A percentile compares a stretch with the other conserved stretches of the same genome.
Conservation (phyloP, 2,113 vertebrate species). For the Indicator maculatus region DNA sequence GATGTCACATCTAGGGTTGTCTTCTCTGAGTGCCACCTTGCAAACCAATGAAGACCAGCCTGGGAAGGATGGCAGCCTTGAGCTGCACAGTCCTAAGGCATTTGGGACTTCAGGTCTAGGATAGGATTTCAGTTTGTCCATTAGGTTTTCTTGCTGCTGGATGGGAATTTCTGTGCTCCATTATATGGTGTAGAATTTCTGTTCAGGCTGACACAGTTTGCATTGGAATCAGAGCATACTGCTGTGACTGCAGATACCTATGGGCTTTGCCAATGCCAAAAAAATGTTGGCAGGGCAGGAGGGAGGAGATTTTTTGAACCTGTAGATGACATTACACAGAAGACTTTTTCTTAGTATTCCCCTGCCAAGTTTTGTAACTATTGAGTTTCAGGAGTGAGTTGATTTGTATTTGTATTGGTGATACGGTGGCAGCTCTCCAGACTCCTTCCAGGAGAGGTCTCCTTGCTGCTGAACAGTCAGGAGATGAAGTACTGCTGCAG, state of each 20-base stretch:
- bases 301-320: background rate
- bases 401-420: background rate
- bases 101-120: background rate
- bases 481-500: background rate
- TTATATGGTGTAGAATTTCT: background rate
- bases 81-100: fast-evolving
- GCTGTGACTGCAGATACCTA: background rate
- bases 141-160: fast-evolving
- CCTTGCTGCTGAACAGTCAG: background rate
- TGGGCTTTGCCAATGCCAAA: background rate
- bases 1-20: background rate
- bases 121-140: background rate
- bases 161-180: background rate
- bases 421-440: background rate
- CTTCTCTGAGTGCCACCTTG: background rate
- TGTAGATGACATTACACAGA: background rate
- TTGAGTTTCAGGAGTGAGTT: background rate
- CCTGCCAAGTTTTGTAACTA: background rate
- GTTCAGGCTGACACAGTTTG: fast-evolving
- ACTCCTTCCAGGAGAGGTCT: conserved; percentile 23
- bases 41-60: background rate
- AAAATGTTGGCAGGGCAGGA: background rate
- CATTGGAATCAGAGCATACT: background rate
- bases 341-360: background rate
- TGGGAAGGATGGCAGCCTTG: background rate